Evolutionary conservation across 2,888 invertebrate genomes (phyloP).

Genomic region (Xanthia togata): DNA sequence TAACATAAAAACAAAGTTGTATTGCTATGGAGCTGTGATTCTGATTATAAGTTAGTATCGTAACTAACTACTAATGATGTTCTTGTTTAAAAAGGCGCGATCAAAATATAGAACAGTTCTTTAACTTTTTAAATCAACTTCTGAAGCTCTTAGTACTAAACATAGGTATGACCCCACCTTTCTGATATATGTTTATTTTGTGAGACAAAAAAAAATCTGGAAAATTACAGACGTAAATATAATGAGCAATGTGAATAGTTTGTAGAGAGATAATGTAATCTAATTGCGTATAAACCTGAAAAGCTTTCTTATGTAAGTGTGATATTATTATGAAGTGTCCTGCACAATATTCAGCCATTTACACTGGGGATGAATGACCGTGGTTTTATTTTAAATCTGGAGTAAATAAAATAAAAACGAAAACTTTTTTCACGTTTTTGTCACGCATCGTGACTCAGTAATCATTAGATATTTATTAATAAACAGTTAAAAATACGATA

Average conservation of each 20-base stretch:
- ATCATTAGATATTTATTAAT: constrained; percentile 59
- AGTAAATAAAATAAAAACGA: constrained; percentile 29
- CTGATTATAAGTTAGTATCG: background rate
- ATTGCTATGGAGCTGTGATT: background rate
- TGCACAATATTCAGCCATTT: background rate
- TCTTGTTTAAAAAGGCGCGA: too few species aligned
- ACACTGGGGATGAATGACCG: constrained; percentile 31
- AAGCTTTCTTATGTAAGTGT: constrained; percentile 19
- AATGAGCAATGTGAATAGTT: background rate
- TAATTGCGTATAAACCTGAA: background rate
- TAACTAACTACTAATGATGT: too few species aligned
- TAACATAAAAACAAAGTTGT: constrained; percentile 32
- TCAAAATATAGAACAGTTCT: too few species aligned
- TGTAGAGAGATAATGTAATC: constrained; percentile 3
- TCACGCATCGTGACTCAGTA: constrained; percentile 51
- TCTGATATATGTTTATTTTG: background rate
- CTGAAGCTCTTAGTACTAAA: too few species aligned
- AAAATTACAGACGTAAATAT: background rate
- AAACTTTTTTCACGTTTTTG: constrained; percentile 20
- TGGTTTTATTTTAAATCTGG: constrained; percentile 12
- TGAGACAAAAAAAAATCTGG: background rate
- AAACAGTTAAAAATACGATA: constrained; percentile 61
- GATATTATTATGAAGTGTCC: background rate
- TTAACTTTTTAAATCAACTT: too few species aligned
- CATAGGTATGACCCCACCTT: background rate